Evolutionary conservation across 2,888 invertebrate species (phyloP).

Genomic region (Invenusta paracnida): DNA sequence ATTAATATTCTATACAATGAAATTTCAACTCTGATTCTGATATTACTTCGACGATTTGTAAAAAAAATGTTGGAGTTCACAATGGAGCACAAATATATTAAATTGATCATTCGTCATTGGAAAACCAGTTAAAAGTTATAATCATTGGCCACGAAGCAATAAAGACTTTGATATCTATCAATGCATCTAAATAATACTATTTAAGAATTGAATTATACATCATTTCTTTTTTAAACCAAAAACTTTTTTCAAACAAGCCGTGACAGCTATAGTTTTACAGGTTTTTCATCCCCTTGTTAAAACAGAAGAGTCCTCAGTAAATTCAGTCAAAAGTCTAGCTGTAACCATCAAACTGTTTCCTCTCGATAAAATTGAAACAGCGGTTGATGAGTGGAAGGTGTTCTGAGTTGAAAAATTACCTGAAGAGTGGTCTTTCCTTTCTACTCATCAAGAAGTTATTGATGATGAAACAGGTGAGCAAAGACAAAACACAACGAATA

Average conservation of each 20-base stretch:
- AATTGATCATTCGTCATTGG: no score
- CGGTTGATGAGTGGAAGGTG: background rate
- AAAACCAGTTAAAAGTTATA: background rate
- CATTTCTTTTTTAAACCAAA: background rate
- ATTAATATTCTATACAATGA: background rate
- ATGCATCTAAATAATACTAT: background rate
- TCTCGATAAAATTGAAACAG: background rate
- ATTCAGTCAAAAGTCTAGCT: background rate
- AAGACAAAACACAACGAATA: background rate
- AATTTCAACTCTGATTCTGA: background rate
- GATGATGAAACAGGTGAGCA: background rate
- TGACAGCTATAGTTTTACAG: background rate
- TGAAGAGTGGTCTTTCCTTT: background rate
- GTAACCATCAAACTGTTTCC: background rate
- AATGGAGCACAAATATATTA: background rate
- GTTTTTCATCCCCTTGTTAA: background rate
- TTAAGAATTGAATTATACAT: background rate
- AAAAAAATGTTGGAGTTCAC: background rate
- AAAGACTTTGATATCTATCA: background rate
- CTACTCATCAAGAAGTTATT: background rate
- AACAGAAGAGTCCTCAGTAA: background rate
- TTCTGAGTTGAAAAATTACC: background rate
- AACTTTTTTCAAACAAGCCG: background rate
- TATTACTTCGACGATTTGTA: background rate
- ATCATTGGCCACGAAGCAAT: background rate